Conservation (phyloP, 1,140 invertebrate species). For the Drosophila watanabei region DNA sequence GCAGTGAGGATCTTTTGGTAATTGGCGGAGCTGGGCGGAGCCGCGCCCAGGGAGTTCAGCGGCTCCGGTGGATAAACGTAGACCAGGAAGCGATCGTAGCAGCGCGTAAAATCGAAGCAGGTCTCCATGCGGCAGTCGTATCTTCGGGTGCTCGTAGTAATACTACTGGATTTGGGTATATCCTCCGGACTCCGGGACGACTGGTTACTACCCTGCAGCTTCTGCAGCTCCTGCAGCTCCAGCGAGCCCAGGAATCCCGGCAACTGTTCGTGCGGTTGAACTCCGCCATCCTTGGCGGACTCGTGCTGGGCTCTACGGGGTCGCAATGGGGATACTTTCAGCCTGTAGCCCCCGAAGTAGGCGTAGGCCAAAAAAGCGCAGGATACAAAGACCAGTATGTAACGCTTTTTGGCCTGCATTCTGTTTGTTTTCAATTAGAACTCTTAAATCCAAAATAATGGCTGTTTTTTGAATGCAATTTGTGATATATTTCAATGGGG, state of each 20-base stretch:
- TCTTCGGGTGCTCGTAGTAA: slow-evolving; percentile 9
- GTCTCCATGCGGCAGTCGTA: slow-evolving; percentile 93
- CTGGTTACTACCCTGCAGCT: slow-evolving; percentile 13
- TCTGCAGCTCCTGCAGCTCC: slow-evolving; percentile 19
- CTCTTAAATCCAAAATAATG: slow-evolving; percentile 22
- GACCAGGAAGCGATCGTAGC: slow-evolving; percentile 94
- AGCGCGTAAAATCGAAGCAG: slow-evolving; percentile 96
- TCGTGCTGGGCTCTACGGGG: slow-evolving; percentile 75
- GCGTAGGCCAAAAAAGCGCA: slow-evolving; percentile 94
- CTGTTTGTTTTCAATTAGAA: slow-evolving; percentile 9
- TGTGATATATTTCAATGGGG: not conserved
- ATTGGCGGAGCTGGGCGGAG: slow-evolving; percentile 90
- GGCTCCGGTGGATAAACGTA: slow-evolving; percentile 96
- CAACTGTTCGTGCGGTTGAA: slow-evolving; percentile 80
- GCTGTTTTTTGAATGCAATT: not conserved
- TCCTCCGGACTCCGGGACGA: not conserved
- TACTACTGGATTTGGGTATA: slow-evolving; percentile 14
- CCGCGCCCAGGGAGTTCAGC: slow-evolving; percentile 84
- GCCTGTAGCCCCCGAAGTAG: slow-evolving; percentile 91
- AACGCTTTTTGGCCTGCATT: slow-evolving; percentile 98
- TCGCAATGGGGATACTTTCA: slow-evolving; percentile 74
- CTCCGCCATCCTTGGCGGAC: slow-evolving; percentile 85
- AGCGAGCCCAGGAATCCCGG: slow-evolving; percentile 55
- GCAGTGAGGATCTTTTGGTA: slow-evolving; percentile 97
- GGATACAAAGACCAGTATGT: slow-evolving; percentile 92